These are phyloP conservation scores for Microplitis manilae DNA, from an alignment of 2,888 invertebrate species.

Conservation along the genomic window DNA sequence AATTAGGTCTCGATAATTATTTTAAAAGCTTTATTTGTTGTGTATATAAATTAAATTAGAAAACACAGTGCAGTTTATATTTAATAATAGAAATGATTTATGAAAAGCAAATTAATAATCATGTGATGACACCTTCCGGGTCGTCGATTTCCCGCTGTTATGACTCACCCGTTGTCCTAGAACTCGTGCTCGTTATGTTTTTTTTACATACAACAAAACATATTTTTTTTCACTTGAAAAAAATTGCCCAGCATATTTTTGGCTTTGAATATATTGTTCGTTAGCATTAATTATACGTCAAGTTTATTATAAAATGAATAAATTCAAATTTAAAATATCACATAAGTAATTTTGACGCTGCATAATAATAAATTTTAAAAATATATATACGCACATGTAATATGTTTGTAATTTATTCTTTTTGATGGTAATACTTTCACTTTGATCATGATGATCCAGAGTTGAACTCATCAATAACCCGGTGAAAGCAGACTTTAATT, in stretches of 20 bases:
- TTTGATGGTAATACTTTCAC: conserved; percentile 31
- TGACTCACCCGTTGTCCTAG: conserved; percentile 19
- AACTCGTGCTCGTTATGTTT: background rate
- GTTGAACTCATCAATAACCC: conserved; percentile 14
- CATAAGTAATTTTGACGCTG: background rate
- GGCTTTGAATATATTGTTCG: no score
- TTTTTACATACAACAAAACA: conserved; percentile 6
- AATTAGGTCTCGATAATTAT: background rate
- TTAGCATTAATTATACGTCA: no score
- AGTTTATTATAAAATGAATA: no score
- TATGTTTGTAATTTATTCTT: background rate
- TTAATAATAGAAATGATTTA: background rate
- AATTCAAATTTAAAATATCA: no score
- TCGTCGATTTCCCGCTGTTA: conserved; percentile 22
- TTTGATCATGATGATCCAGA: conserved; percentile 19
- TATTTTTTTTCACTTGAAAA: background rate
- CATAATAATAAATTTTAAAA: background rate
- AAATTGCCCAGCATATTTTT: background rate
- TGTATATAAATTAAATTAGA: background rate
- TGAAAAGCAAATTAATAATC: background rate
- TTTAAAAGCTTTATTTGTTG: background rate
- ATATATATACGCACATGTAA: background rate
- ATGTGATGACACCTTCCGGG: conserved; percentile 27
- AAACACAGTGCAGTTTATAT: background rate
- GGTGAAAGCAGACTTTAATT: background rate